phyloP scores from a whole-genome alignment of 2,797 vertebrate species.

The Enteromius mattozi region DNA sequence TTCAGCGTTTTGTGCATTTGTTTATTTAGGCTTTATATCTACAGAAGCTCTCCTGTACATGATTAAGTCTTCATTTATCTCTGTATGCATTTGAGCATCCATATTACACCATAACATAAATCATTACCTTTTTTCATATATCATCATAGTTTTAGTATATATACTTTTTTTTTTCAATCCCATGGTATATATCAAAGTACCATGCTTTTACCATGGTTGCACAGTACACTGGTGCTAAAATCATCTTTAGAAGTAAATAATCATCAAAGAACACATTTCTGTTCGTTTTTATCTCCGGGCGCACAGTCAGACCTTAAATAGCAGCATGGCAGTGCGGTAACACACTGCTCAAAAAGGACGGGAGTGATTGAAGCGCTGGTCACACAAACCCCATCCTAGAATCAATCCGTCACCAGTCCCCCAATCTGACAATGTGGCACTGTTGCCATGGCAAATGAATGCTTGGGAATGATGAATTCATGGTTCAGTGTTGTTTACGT shows the following conservation, averaged over 20 bases:
- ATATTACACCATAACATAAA: background rate
- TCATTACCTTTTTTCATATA: background rate
- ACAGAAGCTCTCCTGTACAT: background rate
- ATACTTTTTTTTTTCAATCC: background rate
- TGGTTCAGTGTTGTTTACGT: conserved; percentile 44
- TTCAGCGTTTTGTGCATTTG: conserved; percentile 35
- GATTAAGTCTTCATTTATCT: background rate
- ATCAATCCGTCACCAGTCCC: conserved; percentile 44
- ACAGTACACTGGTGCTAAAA: conserved; percentile 6
- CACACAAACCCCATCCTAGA: conserved; percentile 43
- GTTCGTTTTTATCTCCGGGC: background rate
- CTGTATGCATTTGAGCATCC: background rate
- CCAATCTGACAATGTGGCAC: conserved; percentile 45
- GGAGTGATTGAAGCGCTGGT: conserved; percentile 31
- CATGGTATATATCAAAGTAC: background rate
- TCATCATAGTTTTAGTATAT: background rate
- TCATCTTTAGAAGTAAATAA: conserved; percentile 7
- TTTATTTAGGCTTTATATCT: conserved; percentile 18
- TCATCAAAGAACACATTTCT: conserved; percentile 36
- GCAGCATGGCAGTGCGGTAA: conserved; percentile 7
- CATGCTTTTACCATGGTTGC: background rate
- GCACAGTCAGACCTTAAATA: conserved; percentile 16
- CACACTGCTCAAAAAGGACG: background rate
- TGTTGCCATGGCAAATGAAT: conserved; percentile 36
- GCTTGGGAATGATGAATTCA: conserved; percentile 41